These are phyloP conservation scores for Mormyrus iriodes DNA, from an alignment of 2,113 vertebrate species.

Conservation along the genomic window DNA sequence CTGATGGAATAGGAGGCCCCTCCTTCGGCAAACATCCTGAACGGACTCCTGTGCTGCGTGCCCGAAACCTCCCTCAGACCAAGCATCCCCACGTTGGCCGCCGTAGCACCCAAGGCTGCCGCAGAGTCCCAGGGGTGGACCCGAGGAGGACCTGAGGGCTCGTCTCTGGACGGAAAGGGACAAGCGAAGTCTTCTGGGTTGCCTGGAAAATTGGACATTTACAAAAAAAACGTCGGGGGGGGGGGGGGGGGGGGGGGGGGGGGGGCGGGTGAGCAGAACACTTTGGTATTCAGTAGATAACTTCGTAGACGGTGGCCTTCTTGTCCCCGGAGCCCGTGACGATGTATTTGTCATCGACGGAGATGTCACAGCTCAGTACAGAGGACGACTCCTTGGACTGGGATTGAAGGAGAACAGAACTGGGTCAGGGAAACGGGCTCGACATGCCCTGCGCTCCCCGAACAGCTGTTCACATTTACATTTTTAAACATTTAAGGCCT, in stretches of 20 bases:
- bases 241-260: neutral
- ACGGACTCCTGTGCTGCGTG: neutral
- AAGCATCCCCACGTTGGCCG: neutral
- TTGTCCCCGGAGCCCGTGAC: conserved; percentile 96
- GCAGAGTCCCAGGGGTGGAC: neutral
- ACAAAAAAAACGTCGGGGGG: no score
- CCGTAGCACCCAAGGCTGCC: neutral
- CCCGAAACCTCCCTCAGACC: neutral
- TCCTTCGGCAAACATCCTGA: conserved; percentile 37
- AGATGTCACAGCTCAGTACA: conserved; percentile 94
- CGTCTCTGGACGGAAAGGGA: neutral
- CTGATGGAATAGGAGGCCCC: conserved; percentile 48
- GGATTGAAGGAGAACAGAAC: neutral
- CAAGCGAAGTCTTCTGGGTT: neutral
- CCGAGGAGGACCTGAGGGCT: no score
- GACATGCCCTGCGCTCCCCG: neutral
- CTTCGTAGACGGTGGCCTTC: conserved; percentile 96
- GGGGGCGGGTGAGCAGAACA: neutral
- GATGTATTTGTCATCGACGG: conserved; percentile 93
- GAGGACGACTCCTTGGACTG: conserved; percentile 97
- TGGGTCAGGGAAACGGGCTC: neutral
- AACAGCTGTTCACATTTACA: conserved; percentile 1
- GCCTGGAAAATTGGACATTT: neutral
- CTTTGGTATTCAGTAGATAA: conserved; percentile 77
- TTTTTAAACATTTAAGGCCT: conserved; percentile 4